These are phyloP conservation scores for Amphipyra berbera DNA, from an alignment of 2,888 invertebrate species.

Conservation along the genomic window DNA sequence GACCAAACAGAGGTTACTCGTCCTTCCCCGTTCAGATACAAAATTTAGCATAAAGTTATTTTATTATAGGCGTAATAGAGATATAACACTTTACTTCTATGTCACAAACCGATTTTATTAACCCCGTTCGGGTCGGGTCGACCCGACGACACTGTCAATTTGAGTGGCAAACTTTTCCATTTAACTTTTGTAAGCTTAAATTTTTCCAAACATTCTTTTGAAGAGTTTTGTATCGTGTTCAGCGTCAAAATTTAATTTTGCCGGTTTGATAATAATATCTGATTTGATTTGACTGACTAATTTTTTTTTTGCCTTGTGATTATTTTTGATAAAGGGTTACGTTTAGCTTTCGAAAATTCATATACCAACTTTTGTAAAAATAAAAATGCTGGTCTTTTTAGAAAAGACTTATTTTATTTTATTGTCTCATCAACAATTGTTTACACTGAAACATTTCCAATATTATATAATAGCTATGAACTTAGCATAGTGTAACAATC, in stretches of 20 bases:
- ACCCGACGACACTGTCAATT: conserved; percentile 82
- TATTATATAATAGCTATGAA: too few relatives aligned
- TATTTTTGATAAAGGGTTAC: conserved; percentile 2
- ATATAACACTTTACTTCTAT: conserved; percentile 70
- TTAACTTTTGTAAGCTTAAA: conserved; percentile 82
- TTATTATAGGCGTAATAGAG: conserved; percentile 67
- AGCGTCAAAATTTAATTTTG: conserved; percentile 73
- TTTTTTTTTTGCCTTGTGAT: conserved; percentile 16
- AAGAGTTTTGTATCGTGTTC: conserved; percentile 72
- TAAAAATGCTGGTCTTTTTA: too few relatives aligned
- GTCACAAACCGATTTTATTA: conserved; percentile 77
- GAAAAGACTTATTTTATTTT: too few relatives aligned
- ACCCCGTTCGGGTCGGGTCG: conserved; percentile 69
- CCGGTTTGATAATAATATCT: conserved; percentile 59
- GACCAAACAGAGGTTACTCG: conserved; percentile 35
- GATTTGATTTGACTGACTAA: conserved; percentile 50
- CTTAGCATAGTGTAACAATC: too few relatives aligned
- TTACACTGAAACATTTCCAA: too few relatives aligned
- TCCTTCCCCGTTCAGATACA: conserved; percentile 33
- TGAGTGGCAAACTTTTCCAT: conserved; percentile 85
- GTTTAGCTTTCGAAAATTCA: too few relatives aligned
- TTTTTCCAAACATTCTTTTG: conserved; percentile 79
- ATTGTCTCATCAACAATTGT: too few relatives aligned
- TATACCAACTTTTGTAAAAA: too few relatives aligned
- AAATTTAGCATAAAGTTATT: conserved; percentile 61